These are phyloP conservation scores for Tapirus terrestris DNA, from an alignment of 2,113 vertebrate genomes.

Conservation along the genomic window DNA sequence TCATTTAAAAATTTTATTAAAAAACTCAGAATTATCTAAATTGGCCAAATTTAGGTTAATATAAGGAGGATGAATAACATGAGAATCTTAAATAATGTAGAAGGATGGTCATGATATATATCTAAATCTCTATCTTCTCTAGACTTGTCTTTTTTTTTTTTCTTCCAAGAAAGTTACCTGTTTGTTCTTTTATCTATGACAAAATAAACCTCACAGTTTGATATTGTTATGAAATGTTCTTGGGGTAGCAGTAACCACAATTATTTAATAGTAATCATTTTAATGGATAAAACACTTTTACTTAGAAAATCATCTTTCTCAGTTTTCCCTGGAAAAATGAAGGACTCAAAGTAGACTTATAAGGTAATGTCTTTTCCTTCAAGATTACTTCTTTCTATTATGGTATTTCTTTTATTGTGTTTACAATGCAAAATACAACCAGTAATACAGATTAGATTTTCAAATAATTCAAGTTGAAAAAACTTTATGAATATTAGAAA, in stretches of 20 bases:
- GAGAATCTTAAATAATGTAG: background rate
- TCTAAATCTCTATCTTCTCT: background rate
- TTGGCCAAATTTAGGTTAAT: background rate
- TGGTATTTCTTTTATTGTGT: background rate
- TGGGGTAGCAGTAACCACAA: background rate
- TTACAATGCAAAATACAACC: background rate
- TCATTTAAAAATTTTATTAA: slow-evolving; percentile 26
- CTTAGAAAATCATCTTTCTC: background rate
- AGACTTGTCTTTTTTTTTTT: background rate
- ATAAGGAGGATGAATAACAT: background rate
- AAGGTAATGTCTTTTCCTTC: background rate
- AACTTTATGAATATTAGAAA: background rate
- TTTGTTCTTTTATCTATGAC: background rate
- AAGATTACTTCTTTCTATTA: background rate
- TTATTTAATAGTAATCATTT: background rate
- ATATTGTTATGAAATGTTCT: background rate
- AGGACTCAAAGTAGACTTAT: background rate
- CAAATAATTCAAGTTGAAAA: background rate
- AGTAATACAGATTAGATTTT: background rate
- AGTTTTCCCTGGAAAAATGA: background rate
- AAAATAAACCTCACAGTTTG: background rate
- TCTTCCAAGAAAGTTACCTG: background rate
- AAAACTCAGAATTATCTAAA: background rate
- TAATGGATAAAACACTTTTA: background rate
- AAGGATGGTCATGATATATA: background rate